Base-by-base conservation (phyloP, 2,113 vertebrate species). In the Syngnathus scovelli region DNA sequence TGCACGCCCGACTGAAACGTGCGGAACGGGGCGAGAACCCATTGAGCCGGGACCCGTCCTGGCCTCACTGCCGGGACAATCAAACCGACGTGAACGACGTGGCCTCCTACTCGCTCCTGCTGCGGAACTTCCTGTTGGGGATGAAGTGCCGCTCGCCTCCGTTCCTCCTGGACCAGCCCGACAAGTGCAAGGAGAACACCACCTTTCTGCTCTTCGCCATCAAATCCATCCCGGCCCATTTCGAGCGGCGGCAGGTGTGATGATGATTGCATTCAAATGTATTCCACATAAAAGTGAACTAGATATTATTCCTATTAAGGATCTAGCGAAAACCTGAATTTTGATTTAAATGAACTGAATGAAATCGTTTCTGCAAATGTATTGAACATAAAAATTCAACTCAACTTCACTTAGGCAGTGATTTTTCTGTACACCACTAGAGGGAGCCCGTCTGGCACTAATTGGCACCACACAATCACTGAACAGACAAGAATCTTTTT, bases 191-290 rank as follows among this genome's bases (percentile, higher is more conserved):
- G 3, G 63, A 27, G 0, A 58, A 66, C 4, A 9, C 39, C 0
- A 72, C 73, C 6, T 83, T 83, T 41, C 84, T 93, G 37, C 87
- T 93, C 21, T 85, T 92, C 2, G 90, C 86, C 6, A 83, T 94
- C 61, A 93, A 94, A 78, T 91, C 91, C 1, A 67, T 21, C 5
- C 86, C 89, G 3, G 64, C 55, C 19, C 82, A 91, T 71, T 90
- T 91, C 48, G 86, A 86, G 67, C 77, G 58, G 27, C 85, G 92
- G 15, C 91, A 61, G 54, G 54, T 56, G 11, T 33, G 3, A 11
- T 27, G 23, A 56, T 10, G 18, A 51, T 52, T 52, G 8, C n/a
- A 51, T 51, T n/a, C 19, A n/a, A 51, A n/a, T 21, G 7, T 8
- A 51, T 8, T 21, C 6, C 19, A 5, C 15, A 18, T 49, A 49